Conservation (phyloP, 2,797 vertebrate species). For the Onychomys torridus region DNA sequence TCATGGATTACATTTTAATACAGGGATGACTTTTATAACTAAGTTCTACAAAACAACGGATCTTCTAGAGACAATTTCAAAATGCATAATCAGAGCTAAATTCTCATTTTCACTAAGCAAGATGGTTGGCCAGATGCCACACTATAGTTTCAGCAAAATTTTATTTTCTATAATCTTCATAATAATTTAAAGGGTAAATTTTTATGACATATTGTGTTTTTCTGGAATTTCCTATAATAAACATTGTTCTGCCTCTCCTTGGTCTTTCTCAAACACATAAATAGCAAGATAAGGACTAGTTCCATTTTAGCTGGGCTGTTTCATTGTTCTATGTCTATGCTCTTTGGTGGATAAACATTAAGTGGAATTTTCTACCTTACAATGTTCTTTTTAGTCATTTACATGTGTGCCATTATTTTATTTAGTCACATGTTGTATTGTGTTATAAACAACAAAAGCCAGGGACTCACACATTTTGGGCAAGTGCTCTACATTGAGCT, state of each 20-base stretch:
- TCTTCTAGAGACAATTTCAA: not conserved
- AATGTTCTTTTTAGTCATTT: not conserved
- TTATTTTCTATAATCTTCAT: not conserved
- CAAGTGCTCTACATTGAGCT: not conserved
- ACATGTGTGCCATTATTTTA: not conserved
- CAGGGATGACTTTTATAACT: conserved; percentile 57
- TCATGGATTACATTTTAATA: conserved; percentile 60
- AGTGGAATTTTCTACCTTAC: not conserved
- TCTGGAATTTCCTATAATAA: not conserved
- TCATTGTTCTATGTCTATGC: not conserved
- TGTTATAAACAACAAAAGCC: not conserved
- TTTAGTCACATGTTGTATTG: not conserved
- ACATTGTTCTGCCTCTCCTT: not conserved
- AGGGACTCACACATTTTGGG: not conserved
- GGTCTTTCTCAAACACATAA: not conserved
- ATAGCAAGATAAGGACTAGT: not conserved
- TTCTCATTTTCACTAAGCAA: not conserved
- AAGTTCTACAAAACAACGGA: conserved; percentile 25
- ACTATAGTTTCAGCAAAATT: not conserved
- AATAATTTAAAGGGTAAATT: not conserved
- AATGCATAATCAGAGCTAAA: not conserved
- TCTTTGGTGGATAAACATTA: not conserved
- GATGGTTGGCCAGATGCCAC: not conserved
- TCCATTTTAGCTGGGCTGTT: not conserved
- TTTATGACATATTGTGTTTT: not conserved